Evolutionary conservation across 1,140 invertebrate genomes (phyloP), one percentile per base, ranked within the genome.

Genomic region (Patella vulgata): DNA sequence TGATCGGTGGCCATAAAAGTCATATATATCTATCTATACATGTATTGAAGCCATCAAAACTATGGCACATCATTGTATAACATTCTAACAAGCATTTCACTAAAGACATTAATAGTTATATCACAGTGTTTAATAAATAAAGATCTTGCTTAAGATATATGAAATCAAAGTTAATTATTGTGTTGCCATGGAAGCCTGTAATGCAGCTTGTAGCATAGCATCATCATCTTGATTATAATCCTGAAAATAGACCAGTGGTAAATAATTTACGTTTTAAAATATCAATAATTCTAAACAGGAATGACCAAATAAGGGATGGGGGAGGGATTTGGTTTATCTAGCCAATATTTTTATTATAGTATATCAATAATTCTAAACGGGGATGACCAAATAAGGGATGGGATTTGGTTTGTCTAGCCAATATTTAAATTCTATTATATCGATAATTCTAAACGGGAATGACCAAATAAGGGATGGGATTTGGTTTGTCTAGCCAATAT

Each of bases 191-290:
- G 78, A 80, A 1, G 76, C 78, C 58, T 74, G 52, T 3, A 81
- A 42, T 2, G 77, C 79, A 27, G 58, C 68, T 47, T 63, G 51
- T 46, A 81, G 50, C 79, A 81, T 81, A 23, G 70, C 71, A 43
- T 80, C 78, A 68, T 81, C 79, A 63, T 81, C 79, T 50, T 80
- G 74, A 9, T 63, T 53, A 70, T 71, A 81, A 64, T 81, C 78
- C 76, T 78, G 65, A 19, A 61, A 72, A 48, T 43, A 48, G 28
- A 19, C 21, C 9, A n/a, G 17, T 6, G 28, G 42, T 25, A 30
- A 40, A 52, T 60, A 55, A 30, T 33, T 31, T 3, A 31, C 5
- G 6, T 25, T 47, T 21, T 28, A 30, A 43, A 5, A 9, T 12
- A 5, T 27, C 1, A 19, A 11, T 36, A 17, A 31, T 1, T 21